Conservation (phyloP, 2,888 invertebrate species). For the Neuroscelio doddi region DNA sequence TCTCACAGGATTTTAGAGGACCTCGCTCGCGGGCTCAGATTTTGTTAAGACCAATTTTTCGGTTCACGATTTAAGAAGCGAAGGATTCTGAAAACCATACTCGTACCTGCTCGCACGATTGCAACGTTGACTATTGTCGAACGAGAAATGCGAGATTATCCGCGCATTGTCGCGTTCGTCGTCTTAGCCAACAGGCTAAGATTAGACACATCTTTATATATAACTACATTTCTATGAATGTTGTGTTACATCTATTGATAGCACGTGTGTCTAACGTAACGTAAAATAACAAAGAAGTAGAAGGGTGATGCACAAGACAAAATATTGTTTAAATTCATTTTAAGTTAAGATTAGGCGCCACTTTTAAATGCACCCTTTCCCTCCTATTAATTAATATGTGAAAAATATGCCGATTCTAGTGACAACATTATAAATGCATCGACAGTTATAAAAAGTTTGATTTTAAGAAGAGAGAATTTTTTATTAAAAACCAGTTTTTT, state of each 20-base stretch:
- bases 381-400: too few species aligned
- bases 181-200: slow-evolving; percentile 19
- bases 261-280: background rate
- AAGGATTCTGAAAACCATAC: background rate
- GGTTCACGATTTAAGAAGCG: slow-evolving; percentile 6
- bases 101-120: slow-evolving; percentile 26
- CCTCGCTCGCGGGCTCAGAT: slow-evolving; percentile 17
- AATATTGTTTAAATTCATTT: too few species aligned
- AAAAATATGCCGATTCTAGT: too few species aligned
- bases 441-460: too few species aligned
- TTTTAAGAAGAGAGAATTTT: too few species aligned
- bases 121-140: slow-evolving; percentile 37
- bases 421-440: too few species aligned
- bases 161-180: slow-evolving; percentile 51
- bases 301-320: too few species aligned
- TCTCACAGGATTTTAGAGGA: slow-evolving; percentile 15
- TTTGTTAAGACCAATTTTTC: slow-evolving; percentile 31
- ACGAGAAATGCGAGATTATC: slow-evolving; percentile 54
- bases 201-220: background rate
- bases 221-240: background rate
- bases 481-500: too few species aligned
- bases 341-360: too few species aligned
- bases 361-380: too few species aligned
- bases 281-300: too few species aligned
- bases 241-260: slow-evolving; percentile 19